These are phyloP conservation scores for Mico argentatus DNA, from an alignment of 2,797 vertebrate species.

Conservation along the genomic window DNA sequence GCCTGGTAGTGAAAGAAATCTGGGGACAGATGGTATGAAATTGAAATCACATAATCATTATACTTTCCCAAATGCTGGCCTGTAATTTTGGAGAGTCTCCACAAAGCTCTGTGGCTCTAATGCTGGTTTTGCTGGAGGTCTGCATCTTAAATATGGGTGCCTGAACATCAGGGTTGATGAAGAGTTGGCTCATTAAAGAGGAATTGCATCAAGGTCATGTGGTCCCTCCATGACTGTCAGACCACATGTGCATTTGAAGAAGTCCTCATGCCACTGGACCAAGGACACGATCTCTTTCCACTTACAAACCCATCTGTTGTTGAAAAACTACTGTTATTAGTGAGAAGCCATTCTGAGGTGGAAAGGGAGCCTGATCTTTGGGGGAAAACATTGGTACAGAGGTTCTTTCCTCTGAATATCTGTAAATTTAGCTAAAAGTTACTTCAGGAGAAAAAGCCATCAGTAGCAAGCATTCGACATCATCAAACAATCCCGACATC, in stretches of 20 bases:
- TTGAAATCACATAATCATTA: conserved; percentile 10
- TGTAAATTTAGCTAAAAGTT: neutral
- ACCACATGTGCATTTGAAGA: neutral
- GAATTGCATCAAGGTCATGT: neutral
- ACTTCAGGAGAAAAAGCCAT: neutral
- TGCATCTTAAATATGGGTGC: neutral
- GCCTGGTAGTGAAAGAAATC: conserved; percentile 22
- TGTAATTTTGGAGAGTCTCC: neutral
- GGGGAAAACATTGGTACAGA: neutral
- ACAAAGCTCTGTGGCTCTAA: neutral
- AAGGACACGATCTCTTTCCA: neutral
- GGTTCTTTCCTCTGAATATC: neutral
- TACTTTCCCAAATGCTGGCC: conserved; percentile 28
- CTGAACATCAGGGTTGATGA: neutral
- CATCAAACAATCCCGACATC: neutral
- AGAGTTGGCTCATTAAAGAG: neutral
- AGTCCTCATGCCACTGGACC: neutral
- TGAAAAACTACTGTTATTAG: neutral
- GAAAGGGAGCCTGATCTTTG: neutral
- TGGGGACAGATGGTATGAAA: conserved; percentile 66
- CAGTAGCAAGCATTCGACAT: neutral
- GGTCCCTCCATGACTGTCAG: neutral
- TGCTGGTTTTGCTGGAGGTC: neutral
- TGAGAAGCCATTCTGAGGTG: neutral
- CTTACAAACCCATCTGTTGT: neutral